Conservation (phyloP, 2,888 invertebrate species). For the Clanis bilineata region DNA sequence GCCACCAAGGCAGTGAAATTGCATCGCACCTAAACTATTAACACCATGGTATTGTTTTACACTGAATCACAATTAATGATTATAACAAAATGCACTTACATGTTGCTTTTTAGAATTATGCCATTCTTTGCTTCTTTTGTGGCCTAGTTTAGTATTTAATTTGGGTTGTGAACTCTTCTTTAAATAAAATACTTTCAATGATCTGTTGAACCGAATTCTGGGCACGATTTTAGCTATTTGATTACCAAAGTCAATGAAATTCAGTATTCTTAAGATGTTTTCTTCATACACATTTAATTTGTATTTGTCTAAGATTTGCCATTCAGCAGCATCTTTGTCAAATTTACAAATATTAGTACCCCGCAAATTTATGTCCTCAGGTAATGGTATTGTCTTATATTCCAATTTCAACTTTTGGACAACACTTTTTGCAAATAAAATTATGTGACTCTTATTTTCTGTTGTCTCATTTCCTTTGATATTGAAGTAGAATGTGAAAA, state of each 20-base stretch:
- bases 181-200: conserved; percentile 70
- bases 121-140: conserved; percentile 71
- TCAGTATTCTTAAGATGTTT: conserved; percentile 87
- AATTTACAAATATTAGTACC: conserved; percentile 86
- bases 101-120: conserved; percentile 68
- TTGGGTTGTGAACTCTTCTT: conserved; percentile 62
- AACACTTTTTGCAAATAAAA: conserved; percentile 57
- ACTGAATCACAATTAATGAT: no score
- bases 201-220: conserved; percentile 84
- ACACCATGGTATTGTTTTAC: background rate
- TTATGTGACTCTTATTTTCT: conserved; percentile 48
- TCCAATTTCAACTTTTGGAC: conserved; percentile 81
- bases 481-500: conserved; percentile 87
- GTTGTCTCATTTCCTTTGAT: conserved; percentile 42
- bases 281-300: conserved; percentile 85
- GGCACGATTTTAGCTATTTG: conserved; percentile 85
- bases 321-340: conserved; percentile 86
- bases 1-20: no score
- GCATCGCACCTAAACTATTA: no score
- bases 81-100: conserved; percentile 45
- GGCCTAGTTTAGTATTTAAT: conserved; percentile 62
- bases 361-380: conserved; percentile 89
- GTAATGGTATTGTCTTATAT: conserved; percentile 85
- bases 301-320: conserved; percentile 83
- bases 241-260: conserved; percentile 91